A percentile compares a stretch with the other conserved stretches of the same genome.
These are phyloP conservation scores for Acomys russatus DNA, from an alignment of 2,797 vertebrate genomes.

Conservation along the genomic window DNA sequence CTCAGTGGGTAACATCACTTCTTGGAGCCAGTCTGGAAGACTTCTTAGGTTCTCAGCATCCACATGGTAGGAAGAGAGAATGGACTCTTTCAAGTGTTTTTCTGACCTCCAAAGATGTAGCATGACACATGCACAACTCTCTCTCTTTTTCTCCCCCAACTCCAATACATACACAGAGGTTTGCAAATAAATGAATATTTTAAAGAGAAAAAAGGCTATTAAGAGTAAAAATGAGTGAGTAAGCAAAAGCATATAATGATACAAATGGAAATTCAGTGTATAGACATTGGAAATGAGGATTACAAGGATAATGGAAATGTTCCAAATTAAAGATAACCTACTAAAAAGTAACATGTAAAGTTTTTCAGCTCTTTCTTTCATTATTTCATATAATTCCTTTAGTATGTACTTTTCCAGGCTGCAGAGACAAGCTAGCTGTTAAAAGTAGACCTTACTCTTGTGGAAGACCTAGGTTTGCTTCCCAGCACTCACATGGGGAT, in stretches of 20 bases:
- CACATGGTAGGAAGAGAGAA: neutral
- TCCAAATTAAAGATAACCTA: neutral
- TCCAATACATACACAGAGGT: neutral
- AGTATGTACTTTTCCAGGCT: neutral
- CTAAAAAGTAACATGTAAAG: neutral
- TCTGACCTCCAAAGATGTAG: neutral
- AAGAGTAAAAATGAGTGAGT: neutral
- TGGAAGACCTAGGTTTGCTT: neutral
- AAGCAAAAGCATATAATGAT: neutral
- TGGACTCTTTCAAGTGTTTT: neutral
- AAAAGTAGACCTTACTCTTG: neutral
- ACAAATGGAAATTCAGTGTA: neutral
- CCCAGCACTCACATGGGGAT: neutral
- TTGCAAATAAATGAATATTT: neutral
- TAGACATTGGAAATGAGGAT: neutral
- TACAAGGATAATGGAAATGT: neutral
- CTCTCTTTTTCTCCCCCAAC: too few relatives aligned
- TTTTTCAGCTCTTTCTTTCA: conserved; percentile 8
- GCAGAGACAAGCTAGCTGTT: neutral
- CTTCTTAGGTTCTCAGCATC: neutral
- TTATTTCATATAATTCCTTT: neutral
- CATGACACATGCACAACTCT: neutral
- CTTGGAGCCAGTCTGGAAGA: neutral
- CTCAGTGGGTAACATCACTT: neutral
- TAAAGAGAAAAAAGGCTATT: neutral